phyloP scores from a whole-genome alignment of 2,113 vertebrate genomes.

The Vulpes ferrilata region DNA sequence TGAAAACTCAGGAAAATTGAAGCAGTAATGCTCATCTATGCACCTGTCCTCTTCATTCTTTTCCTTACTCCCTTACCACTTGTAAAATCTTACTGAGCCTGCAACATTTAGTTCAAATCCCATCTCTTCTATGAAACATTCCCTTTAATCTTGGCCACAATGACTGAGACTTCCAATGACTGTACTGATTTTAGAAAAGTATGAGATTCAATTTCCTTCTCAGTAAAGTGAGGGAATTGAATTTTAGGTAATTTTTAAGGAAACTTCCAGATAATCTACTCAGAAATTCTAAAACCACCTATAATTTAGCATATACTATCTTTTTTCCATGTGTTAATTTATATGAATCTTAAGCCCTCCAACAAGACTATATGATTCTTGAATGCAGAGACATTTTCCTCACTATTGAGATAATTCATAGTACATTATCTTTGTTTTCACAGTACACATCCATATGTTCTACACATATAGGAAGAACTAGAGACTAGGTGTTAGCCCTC shows the following conservation, averaged over 20 bases:
- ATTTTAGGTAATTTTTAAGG: conserved; percentile 35
- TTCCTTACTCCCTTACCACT: neutral
- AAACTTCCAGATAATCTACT: conserved; percentile 11
- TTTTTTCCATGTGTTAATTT: neutral
- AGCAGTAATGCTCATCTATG: neutral
- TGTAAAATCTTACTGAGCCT: neutral
- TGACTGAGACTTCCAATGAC: neutral
- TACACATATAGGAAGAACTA: neutral
- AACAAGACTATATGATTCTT: neutral
- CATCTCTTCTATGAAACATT: neutral
- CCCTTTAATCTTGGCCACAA: neutral
- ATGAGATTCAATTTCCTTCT: conserved; percentile 21
- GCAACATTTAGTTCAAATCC: neutral
- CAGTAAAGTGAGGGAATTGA: neutral
- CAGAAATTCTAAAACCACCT: conserved; percentile 32
- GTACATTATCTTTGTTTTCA: neutral
- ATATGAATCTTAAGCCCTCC: neutral
- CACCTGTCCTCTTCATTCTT: neutral
- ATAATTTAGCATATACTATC: neutral
- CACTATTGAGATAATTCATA: neutral
- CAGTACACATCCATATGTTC: neutral
- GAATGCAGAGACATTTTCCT: neutral
- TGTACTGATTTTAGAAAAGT: neutral
- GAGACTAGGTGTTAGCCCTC: neutral
- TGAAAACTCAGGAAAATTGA: neutral